Conservation (phyloP, 2,888 invertebrate genomes). For the Argynnis bischoffii region DNA sequence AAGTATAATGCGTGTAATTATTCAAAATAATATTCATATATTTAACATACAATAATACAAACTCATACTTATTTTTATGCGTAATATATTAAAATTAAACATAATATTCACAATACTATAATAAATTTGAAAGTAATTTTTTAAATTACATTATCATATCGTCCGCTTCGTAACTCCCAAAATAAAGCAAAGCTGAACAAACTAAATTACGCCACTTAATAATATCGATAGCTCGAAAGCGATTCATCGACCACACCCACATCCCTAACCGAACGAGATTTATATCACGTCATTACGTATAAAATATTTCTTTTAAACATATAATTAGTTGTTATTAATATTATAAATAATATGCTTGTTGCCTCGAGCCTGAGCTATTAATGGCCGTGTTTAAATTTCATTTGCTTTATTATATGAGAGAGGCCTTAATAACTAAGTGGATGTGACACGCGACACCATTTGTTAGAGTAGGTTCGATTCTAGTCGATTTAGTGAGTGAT, state of each 20-base stretch:
- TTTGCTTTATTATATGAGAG: slow-evolving; percentile 47
- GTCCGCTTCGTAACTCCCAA: background rate
- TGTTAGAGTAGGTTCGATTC: slow-evolving; percentile 33
- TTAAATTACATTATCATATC: no score
- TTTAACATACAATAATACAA: no score
- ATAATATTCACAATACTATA: no score
- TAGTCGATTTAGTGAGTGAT: slow-evolving; percentile 14
- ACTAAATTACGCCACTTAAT: slow-evolving; percentile 19
- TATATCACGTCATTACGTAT: slow-evolving; percentile 81
- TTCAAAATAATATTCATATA: no score
- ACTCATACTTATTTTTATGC: no score
- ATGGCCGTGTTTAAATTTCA: slow-evolving; percentile 54
- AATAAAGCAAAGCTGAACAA: slow-evolving; percentile 11
- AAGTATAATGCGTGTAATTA: no score
- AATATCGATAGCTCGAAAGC: slow-evolving; percentile 44
- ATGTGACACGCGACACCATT: slow-evolving; percentile 32
- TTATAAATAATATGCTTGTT: slow-evolving; percentile 72
- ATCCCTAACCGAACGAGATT: slow-evolving; percentile 71
- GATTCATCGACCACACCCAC: slow-evolving; percentile 47
- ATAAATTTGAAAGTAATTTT: no score
- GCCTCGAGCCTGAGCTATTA: slow-evolving; percentile 52
- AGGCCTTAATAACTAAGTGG: slow-evolving; percentile 38
- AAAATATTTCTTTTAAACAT: slow-evolving; percentile 81
- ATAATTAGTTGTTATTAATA: slow-evolving; percentile 82
- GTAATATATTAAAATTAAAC: no score